Conservation (phyloP, 2,797 vertebrate species). For the Cetoscarus ocellatus region DNA sequence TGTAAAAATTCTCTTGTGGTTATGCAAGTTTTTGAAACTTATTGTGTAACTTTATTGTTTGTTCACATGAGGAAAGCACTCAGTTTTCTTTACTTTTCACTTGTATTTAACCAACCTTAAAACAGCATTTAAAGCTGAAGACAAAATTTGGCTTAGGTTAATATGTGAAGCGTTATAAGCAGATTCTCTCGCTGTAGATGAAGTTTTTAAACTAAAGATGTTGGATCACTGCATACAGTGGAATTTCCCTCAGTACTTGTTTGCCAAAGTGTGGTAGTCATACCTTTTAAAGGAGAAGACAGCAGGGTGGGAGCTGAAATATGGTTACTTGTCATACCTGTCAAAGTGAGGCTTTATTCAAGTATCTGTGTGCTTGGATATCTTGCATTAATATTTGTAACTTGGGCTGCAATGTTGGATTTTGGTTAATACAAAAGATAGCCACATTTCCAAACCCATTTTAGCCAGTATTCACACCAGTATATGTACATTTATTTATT, state of each 20-base stretch:
- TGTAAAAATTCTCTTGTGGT: no score
- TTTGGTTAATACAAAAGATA: no score
- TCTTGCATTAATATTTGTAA: background rate
- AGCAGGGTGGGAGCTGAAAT: slow-evolving; percentile 9
- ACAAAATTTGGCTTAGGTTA: slow-evolving; percentile 2
- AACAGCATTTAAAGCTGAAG: slow-evolving; percentile 1
- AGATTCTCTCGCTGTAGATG: background rate
- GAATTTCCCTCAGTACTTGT: slow-evolving; percentile 11
- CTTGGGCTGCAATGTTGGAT: no score
- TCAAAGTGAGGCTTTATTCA: slow-evolving; percentile 11
- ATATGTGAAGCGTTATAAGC: background rate
- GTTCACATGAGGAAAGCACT: background rate
- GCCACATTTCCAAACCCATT: no score
- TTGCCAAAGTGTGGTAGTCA: slow-evolving; percentile 28
- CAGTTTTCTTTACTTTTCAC: background rate
- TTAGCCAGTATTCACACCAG: no score
- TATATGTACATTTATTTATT: no score
- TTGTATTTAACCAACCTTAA: slow-evolving; percentile 4
- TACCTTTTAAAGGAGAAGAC: slow-evolving; percentile 18
- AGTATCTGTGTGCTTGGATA: background rate
- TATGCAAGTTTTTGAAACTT: no score
- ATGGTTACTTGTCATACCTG: background rate
- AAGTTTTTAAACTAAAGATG: background rate
- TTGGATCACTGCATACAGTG: slow-evolving; percentile 8
- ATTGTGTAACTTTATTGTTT: background rate